phyloP scores from a whole-genome alignment of 1,140 invertebrate genomes.

The Diuraphis noxia region DNA sequence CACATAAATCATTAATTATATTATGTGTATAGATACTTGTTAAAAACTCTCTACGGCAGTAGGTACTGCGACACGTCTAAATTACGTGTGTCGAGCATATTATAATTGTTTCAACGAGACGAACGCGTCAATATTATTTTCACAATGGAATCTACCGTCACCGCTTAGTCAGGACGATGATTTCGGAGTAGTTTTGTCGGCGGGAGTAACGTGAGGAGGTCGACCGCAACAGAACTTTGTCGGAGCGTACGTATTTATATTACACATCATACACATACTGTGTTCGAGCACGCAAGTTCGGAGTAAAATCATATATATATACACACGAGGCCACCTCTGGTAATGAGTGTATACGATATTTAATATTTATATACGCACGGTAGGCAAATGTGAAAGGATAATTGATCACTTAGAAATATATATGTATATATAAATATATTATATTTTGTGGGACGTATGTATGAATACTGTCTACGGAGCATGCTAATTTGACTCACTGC shows the following conservation, averaged over 20 bases:
- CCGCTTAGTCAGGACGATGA: not conserved
- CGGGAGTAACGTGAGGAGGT: not conserved
- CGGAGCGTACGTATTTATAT: not conserved
- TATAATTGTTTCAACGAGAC: not conserved
- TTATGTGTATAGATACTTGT: not conserved
- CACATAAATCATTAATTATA: too few species aligned
- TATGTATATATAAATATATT: not conserved
- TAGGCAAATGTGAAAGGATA: slow-evolving; percentile 24
- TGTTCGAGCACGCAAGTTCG: not conserved
- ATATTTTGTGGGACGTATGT: not conserved
- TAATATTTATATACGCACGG: not conserved
- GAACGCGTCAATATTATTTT: not conserved
- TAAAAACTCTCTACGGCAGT: not conserved
- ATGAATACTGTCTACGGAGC: not conserved
- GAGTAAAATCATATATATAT: not conserved
- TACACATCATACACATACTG: not conserved
- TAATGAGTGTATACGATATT: not conserved
- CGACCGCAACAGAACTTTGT: not conserved
- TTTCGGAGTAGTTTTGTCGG: not conserved
- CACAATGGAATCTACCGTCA: not conserved
- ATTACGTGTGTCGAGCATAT: not conserved
- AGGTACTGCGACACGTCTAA: not conserved
- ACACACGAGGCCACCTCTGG: not conserved
- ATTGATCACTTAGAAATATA: slow-evolving; percentile 43
- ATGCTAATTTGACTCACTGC: not conserved